phyloP scores from a whole-genome alignment of 2,888 invertebrate genomes.

The Coelinius sp. region DNA sequence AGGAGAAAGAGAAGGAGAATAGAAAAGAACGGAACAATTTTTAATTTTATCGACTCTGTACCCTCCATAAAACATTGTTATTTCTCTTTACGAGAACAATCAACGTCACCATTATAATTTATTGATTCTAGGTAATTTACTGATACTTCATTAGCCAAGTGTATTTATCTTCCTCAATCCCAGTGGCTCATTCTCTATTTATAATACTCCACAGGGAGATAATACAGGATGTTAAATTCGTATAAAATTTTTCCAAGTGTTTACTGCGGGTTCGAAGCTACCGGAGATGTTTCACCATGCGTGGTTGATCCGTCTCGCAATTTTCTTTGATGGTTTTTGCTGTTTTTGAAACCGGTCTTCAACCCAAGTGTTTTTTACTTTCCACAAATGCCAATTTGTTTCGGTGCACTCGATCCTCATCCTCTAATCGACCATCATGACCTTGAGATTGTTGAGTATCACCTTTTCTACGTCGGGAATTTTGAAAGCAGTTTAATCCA shows the following conservation, averaged over 20 bases:
- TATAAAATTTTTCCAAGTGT: not conserved
- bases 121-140: slow-evolving; percentile 19
- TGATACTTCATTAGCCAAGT: slow-evolving; percentile 4
- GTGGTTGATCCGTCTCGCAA: slow-evolving; percentile 53
- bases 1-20: slow-evolving; percentile 2
- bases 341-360: slow-evolving; percentile 46
- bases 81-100: not conserved
- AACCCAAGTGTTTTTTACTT: slow-evolving; percentile 10
- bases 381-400: slow-evolving; percentile 43
- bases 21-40: slow-evolving; percentile 24
- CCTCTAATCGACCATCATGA: not conserved
- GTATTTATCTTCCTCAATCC: not conserved
- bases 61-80: slow-evolving; percentile 23
- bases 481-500: slow-evolving; percentile 2
- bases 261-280: slow-evolving; percentile 30
- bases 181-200: not conserved
- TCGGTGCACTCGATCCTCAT: slow-evolving; percentile 36
- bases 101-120: slow-evolving; percentile 26
- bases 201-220: not conserved
- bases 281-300: slow-evolving; percentile 44
- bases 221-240: slow-evolving; percentile 3
- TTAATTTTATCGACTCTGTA: slow-evolving; percentile 1
- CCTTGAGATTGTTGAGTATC: not conserved
- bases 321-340: slow-evolving; percentile 50
- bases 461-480: not conserved